Evolutionary conservation across 2,888 invertebrate species (phyloP).

Genomic region (Mimas tiliae): DNA sequence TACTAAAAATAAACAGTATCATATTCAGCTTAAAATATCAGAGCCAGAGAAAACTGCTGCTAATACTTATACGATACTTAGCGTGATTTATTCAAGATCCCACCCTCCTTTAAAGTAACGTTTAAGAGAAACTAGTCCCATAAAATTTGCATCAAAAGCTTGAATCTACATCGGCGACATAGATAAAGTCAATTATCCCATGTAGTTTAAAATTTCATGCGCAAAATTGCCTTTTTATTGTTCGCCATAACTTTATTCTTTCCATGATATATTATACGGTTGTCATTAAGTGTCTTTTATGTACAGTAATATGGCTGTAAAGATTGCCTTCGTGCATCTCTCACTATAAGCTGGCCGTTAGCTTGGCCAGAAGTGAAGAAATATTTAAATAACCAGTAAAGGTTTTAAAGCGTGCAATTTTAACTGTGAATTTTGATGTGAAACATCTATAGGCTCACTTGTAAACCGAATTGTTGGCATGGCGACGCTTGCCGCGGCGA

Average conservation of each 20-base stretch:
- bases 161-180: conserved; percentile 35
- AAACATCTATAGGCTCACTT: too few relatives aligned
- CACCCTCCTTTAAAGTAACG: background rate
- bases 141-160: conserved; percentile 34
- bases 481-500: too few relatives aligned
- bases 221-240: conserved; percentile 32
- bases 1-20: too few relatives aligned
- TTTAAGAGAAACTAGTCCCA: conserved; percentile 15
- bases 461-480: too few relatives aligned
- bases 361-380: background rate
- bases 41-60: too few relatives aligned
- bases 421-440: too few relatives aligned
- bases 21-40: too few relatives aligned
- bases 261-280: conserved; percentile 1
- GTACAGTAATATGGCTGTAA: conserved; percentile 30
- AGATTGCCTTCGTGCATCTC: conserved; percentile 13
- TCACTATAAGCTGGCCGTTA: background rate
- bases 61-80: background rate
- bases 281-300: conserved; percentile 35
- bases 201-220: conserved; percentile 49
- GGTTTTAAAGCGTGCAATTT: conserved; percentile 13
- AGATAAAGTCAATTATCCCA: conserved; percentile 47
- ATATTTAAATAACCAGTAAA: background rate
- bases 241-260: conserved; percentile 35
- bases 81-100: conserved; percentile 1